Evolutionary conservation across 2,888 invertebrate genomes (phyloP).

Genomic region (Dryomyza anilis): DNA sequence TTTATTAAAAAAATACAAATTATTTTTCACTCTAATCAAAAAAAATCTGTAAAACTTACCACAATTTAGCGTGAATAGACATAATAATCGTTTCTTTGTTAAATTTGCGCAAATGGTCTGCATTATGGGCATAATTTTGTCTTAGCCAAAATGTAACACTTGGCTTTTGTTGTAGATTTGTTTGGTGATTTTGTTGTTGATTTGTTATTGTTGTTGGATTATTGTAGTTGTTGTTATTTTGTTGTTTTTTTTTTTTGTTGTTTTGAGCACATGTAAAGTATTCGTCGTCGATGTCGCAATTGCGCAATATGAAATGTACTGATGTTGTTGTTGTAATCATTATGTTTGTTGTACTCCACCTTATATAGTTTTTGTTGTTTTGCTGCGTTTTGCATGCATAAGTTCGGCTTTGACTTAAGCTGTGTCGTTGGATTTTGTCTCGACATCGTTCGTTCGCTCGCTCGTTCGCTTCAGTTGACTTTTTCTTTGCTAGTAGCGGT

Average conservation of each 20-base stretch:
- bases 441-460: not conserved
- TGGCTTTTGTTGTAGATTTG: not conserved
- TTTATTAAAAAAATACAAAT: too few species aligned
- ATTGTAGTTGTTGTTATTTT: not conserved
- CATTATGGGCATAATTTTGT: too few species aligned
- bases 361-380: constrained; percentile 22
- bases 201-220: not conserved
- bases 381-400: constrained; percentile 28
- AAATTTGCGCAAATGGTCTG: too few species aligned
- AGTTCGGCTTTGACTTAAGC: not conserved
- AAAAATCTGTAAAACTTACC: too few species aligned
- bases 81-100: too few species aligned
- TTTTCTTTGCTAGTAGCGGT: constrained; percentile 5
- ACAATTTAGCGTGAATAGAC: too few species aligned
- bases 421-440: not conserved
- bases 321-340: constrained; percentile 13
- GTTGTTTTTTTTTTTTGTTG: constrained; percentile 27
- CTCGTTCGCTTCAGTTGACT: not conserved
- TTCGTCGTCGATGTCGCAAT: constrained; percentile 40
- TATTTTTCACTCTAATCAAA: too few species aligned
- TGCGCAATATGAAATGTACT: constrained; percentile 46
- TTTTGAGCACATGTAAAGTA: constrained; percentile 31
- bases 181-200: not conserved
- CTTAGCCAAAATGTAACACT: too few species aligned
- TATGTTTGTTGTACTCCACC: constrained; percentile 19